Evolutionary conservation across 2,113 vertebrate species (phyloP), one percentile per base, ranked within the genome.

Genomic region (Macaca mulatta): DNA sequence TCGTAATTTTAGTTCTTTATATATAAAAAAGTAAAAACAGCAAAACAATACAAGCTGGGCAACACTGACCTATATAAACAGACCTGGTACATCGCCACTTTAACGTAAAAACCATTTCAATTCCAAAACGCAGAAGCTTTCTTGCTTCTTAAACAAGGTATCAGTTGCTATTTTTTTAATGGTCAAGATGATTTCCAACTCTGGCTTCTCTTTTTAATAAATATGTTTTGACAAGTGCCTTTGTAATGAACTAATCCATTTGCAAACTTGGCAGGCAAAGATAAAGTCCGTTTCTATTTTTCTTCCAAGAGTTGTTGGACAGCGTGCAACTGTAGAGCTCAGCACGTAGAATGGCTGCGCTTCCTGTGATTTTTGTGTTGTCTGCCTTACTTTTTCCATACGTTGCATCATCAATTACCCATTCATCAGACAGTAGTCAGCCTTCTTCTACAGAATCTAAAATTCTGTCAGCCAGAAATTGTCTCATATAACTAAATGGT

Each of bases 11-110:
- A 59, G 48, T 91, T 94, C n/a, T 93, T 96, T 64, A 95, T 27
- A 91, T 96, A 93, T 80, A 32, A 96, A 97, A 98, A 98, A 94
- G 93, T 82, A 74, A 96, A 94, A 86, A 89, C n/a, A 92, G 45
- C 67, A 64, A 93, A 97, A 80, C 48, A 89, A 35, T 59, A 95
- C 84, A 96, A 89, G 14, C 32, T 74, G 79, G 61, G 97, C 88
- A 83, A 86, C 83, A 87, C 1, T 78, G 94, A 96, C 50, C 64
- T 57, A 64, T 93, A 90, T 80, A 97, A 97, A 98, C 81, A 93
- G 79, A 96, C 40, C 69, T 90, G 70, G 75, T 35, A 94, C 91
- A 70, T 35, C 89, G n/a, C 48, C 70, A 90, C 89, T 75, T 84
- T 64, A 97, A 84, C 80, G 69, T 67, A 79, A 69, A 95, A 50